A percentile compares a stretch with the other conserved stretches of the same genome.
Evolutionary conservation across 2,797 vertebrate genomes (phyloP).

Genomic region (Lindbergichthys nudifrons): DNA sequence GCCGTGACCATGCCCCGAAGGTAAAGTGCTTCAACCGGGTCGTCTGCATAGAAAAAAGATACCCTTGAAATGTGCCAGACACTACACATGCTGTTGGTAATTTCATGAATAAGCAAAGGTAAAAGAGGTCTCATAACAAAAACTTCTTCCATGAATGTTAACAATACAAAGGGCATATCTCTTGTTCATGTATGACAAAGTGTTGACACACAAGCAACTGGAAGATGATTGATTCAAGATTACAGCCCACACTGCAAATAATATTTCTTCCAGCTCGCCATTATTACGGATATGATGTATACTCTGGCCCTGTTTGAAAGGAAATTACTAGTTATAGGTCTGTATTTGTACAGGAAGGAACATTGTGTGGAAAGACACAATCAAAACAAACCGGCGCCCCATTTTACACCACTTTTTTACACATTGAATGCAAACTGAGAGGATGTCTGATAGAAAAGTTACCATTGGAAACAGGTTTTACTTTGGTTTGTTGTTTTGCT

Average conservation of each 20-base stretch:
- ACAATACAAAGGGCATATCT: background rate
- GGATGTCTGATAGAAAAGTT: background rate
- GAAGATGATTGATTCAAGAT: slow-evolving; percentile 24
- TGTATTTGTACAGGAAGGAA: slow-evolving; percentile 48
- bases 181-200: slow-evolving; percentile 21
- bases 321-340: slow-evolving; percentile 46
- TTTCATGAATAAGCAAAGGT: background rate
- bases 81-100: background rate
- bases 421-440: slow-evolving; percentile 43
- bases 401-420: slow-evolving; percentile 38
- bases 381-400: slow-evolving; percentile 43
- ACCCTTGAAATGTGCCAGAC: background rate
- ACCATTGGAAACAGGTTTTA: slow-evolving; percentile 9
- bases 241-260: slow-evolving; percentile 31
- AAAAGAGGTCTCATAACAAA: background rate
- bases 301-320: slow-evolving; percentile 32
- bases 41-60: background rate
- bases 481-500: slow-evolving; percentile 20
- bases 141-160: background rate
- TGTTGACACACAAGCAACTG: slow-evolving; percentile 13
- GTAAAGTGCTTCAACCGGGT: slow-evolving; percentile 65
- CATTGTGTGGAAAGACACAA: slow-evolving; percentile 24
- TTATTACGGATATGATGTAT: slow-evolving; percentile 11
- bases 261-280: slow-evolving; percentile 25
- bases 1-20: slow-evolving; percentile 87